A percentile compares a stretch with the other conserved stretches of the same genome.
Evolutionary conservation across 2,113 vertebrate genomes (phyloP).

Genomic region (Lepus americanus): DNA sequence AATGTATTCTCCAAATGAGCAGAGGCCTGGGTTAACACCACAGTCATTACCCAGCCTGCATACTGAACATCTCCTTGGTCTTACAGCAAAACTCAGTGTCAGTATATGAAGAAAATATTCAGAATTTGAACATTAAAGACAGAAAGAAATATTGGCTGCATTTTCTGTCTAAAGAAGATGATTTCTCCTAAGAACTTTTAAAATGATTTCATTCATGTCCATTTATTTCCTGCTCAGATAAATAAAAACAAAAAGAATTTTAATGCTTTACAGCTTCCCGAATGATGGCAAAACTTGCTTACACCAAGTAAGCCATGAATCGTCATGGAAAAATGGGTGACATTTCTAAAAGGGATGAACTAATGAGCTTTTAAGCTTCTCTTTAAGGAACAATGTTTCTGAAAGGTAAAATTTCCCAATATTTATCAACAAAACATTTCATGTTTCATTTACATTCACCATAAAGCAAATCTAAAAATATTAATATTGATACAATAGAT

Average conservation of each 20-base stretch:
- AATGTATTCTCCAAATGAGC: slow-evolving; percentile 58
- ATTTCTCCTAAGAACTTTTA: slow-evolving; percentile 7
- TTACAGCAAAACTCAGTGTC: slow-evolving; percentile 59
- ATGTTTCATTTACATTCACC: background rate
- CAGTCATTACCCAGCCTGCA: slow-evolving; percentile 36
- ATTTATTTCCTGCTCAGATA: background rate
- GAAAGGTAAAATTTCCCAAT: background rate
- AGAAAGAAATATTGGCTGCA: background rate
- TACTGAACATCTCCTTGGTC: background rate
- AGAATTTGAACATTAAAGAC: slow-evolving; percentile 3
- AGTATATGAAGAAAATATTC: slow-evolving; percentile 47
- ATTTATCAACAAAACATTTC: background rate
- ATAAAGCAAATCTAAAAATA: slow-evolving; percentile 43
- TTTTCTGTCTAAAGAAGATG: background rate
- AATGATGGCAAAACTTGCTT: background rate
- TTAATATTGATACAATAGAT: background rate
- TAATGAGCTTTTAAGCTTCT: background rate
- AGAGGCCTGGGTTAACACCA: slow-evolving; percentile 69
- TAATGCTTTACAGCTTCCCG: background rate
- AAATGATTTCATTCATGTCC: background rate
- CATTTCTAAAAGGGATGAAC: background rate
- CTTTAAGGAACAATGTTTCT: background rate
- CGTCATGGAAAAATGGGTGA: background rate
- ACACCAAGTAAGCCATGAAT: background rate
- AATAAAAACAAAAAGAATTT: slow-evolving; percentile 1